Evolutionary conservation across 2,888 invertebrate genomes (phyloP).

Genomic region (Clunio marinus): DNA sequence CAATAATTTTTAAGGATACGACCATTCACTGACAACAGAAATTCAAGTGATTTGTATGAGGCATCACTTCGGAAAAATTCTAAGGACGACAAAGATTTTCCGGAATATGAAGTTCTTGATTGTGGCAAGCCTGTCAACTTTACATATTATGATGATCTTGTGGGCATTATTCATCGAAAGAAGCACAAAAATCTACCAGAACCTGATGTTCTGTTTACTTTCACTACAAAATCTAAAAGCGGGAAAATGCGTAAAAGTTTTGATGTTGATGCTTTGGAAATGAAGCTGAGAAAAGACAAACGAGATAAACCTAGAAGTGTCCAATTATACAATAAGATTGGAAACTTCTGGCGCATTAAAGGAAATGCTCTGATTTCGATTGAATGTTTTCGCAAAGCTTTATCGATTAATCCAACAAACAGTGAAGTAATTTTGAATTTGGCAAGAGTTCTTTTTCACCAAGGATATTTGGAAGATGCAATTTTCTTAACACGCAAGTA

Average conservation of each 20-base stretch:
- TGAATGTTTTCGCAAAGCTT: slow-evolving; percentile 81
- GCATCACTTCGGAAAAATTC: slow-evolving; percentile 40
- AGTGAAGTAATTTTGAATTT: slow-evolving; percentile 80
- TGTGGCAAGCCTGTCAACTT: slow-evolving; percentile 83
- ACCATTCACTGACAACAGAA: slow-evolving; percentile 26
- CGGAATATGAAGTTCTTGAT: slow-evolving; percentile 67
- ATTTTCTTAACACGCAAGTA: slow-evolving; percentile 74
- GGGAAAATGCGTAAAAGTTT: slow-evolving; percentile 58
- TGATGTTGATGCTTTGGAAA: slow-evolving; percentile 70
- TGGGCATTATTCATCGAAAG: slow-evolving; percentile 53
- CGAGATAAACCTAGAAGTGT: slow-evolving; percentile 79
- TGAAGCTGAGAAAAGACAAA: slow-evolving; percentile 71
- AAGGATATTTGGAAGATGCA: slow-evolving; percentile 86
- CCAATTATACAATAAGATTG: slow-evolving; percentile 83
- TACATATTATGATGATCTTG: slow-evolving; percentile 83
- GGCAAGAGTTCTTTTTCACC: slow-evolving; percentile 76
- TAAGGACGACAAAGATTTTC: no score
- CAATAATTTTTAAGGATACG: neutral
- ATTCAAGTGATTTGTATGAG: slow-evolving; percentile 24
- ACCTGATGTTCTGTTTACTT: slow-evolving; percentile 65
- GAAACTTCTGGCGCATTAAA: slow-evolving; percentile 87
- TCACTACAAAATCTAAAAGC: slow-evolving; percentile 61
- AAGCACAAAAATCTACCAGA: slow-evolving; percentile 27
- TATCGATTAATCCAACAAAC: slow-evolving; percentile 81
- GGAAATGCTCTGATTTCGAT: slow-evolving; percentile 82